Conservation (phyloP, 2,113 vertebrate species). For the Myrmecophaga tridactyla region DNA sequence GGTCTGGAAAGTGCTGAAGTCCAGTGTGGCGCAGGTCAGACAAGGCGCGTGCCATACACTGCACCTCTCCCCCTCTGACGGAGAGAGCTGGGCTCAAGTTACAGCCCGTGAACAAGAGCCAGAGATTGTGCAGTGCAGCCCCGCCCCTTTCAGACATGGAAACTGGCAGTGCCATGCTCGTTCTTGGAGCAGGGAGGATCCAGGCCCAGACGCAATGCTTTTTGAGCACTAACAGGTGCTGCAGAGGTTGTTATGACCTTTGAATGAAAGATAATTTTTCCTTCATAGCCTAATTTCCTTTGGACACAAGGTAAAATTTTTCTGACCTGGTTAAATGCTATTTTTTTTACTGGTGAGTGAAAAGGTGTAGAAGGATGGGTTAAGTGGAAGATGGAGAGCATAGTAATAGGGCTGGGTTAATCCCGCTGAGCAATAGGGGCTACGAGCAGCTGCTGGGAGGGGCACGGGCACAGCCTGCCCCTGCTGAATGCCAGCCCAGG, state of each 20-base stretch:
- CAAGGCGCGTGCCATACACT: too few species aligned
- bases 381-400: neutral
- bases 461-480: neutral
- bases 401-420: neutral
- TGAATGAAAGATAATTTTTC: constrained; percentile 25
- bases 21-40: neutral
- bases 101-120: too few species aligned
- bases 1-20: neutral
- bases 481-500: constrained; percentile 4
- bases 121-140: too few species aligned
- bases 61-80: neutral
- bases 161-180: too few species aligned
- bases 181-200: too few species aligned
- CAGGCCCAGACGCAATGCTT: neutral
- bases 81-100: too few species aligned
- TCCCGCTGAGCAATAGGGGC: constrained; percentile 21
- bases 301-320: constrained; percentile 30
- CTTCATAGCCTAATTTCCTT: neutral
- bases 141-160: too few species aligned
- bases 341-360: constrained; percentile 1
- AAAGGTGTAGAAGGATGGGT: neutral
- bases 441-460: constrained; percentile 26
- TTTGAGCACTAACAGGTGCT: neutral
- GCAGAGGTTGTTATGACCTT: neutral
- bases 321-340: constrained; percentile 11